phyloP scores from a whole-genome alignment of 2,797 vertebrate genomes.

The Myiothlypis chrysogaster region DNA sequence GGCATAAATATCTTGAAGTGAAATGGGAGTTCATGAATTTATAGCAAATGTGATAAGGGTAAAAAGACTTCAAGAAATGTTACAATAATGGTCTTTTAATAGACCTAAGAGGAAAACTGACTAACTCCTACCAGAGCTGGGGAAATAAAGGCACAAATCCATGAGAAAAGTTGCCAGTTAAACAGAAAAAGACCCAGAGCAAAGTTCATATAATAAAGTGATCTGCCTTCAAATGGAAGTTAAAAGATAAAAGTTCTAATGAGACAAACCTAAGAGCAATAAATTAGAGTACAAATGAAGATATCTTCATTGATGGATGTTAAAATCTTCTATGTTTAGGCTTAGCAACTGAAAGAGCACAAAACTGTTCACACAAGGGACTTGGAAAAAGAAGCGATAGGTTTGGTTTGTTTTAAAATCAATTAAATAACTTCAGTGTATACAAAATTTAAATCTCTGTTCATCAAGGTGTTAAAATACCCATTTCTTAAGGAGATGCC shows the following conservation, averaged over 20 bases:
- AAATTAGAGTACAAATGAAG: not conserved
- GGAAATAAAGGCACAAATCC: slow-evolving; percentile 21
- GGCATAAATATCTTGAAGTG: slow-evolving; percentile 40
- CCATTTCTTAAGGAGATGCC: not conserved
- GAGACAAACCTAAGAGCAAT: not conserved
- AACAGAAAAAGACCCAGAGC: not conserved
- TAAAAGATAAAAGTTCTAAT: not conserved
- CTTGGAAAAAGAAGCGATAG: not conserved
- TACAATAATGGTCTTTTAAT: slow-evolving; percentile 24
- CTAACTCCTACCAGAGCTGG: not conserved
- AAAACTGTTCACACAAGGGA: not conserved
- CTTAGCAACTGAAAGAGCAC: not conserved
- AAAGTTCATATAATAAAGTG: not conserved
- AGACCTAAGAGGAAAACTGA: not conserved
- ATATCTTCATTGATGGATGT: not conserved
- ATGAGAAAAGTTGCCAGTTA: not conserved
- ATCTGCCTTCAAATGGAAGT: not conserved
- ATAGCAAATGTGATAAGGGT: not conserved
- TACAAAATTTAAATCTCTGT: not conserved
- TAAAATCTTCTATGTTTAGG: not conserved
- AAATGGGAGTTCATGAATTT: slow-evolving; percentile 44
- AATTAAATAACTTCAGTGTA: not conserved
- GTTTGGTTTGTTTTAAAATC: not conserved
- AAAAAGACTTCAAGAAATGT: slow-evolving; percentile 19
- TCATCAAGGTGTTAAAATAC: not conserved